Evolutionary conservation across 2,888 invertebrate species (phyloP), one percentile per base, ranked within the genome.

Genomic region (Hydrotaea cyrtoneurina): DNA sequence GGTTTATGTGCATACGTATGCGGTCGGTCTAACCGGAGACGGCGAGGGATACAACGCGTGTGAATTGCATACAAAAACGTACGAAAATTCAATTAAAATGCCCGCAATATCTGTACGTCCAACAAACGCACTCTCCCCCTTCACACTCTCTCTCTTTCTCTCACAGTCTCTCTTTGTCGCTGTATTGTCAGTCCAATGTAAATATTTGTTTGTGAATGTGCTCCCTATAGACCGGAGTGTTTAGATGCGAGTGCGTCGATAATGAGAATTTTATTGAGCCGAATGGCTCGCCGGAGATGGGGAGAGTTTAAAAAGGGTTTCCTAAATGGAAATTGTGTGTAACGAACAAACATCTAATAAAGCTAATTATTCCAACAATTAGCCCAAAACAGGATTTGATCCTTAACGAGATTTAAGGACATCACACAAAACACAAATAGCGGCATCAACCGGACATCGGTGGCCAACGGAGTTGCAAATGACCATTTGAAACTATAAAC

Each of bases 51-150:
- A 82, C 71, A 78, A 75, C 71, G 86, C 86, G 84, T 86, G 86
- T 84, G 86, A 86, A 86, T 82, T 81, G 86, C 84, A 84, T 82
- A 86, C 86, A 82, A 86, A 86, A 85, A 82, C 74, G n/a, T 75
- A 64, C 36, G 64, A 80, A 85, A 85, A 86, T 86, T 83, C 85
- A 86, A 86, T 86, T 86, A 80, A 86, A n/a, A 80, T 76, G 77
- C 80, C 26, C 26, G 72, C 69, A 75, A 75, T 80, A 53, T 64
- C 76, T 62, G 23, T 26, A 57, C 75, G 62, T 21, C 0, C 21
- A 31, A 31, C 11, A 8, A 46, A 50, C 71, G 23, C 39, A 13
- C 21, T 19, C 39, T 8, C 39, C 39, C 39, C 39, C 31, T 7
- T n/a, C 36, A 36, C 36, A 36, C 53, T 53, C 39, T 36, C 59